Percentiles rank a stretch among this genome's conserved stretches.
Conservation (phyloP, 2,113 vertebrate genomes). For the Gymnobelideus leadbeateri region DNA sequence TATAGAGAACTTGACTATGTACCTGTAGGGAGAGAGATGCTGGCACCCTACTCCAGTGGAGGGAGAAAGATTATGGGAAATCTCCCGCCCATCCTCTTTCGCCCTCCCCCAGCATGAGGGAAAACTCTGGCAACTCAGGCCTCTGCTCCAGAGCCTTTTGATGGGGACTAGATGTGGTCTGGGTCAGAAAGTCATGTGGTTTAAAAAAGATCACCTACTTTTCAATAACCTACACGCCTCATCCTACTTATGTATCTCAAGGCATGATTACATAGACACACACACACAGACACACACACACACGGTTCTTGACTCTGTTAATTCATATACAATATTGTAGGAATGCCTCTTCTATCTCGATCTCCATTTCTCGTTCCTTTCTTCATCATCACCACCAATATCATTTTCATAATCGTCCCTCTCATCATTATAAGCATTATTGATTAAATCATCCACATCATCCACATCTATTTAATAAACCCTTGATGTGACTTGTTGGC, state of each 20-base stretch:
- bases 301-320: neutral
- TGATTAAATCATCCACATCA: neutral
- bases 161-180: neutral
- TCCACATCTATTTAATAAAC: neutral
- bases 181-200: no score
- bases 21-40: neutral
- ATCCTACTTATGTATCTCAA: neutral
- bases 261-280: neutral
- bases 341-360: neutral
- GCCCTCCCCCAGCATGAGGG: rapidly evolving
- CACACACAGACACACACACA: neutral
- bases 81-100: no score
- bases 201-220: no score
- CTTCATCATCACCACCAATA: neutral
- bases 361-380: neutral
- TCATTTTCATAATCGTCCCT: neutral
- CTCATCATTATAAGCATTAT: no score
- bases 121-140: neutral
- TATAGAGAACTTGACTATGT: neutral
- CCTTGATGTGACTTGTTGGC: neutral
- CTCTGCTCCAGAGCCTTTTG: neutral
- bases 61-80: neutral
- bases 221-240: neutral
- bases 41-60: neutral
- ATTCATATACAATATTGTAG: neutral